phyloP scores from a whole-genome alignment of 1,140 invertebrate species.

The Drosophila elegans region DNA sequence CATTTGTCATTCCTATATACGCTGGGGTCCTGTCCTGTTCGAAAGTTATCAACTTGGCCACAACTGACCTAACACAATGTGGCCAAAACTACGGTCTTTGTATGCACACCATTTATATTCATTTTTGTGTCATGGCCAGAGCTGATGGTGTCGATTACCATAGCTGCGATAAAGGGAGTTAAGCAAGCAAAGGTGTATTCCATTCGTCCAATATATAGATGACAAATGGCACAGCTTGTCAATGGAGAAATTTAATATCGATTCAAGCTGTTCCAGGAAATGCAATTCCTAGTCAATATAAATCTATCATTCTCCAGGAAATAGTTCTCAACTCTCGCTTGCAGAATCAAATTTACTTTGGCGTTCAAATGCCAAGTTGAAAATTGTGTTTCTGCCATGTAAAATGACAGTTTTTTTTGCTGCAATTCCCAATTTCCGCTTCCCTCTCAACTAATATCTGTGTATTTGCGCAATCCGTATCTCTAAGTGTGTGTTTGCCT shows the following conservation, averaged over 20 bases:
- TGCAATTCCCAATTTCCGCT: slow-evolving; percentile 32
- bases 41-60: neutral
- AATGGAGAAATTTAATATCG: slow-evolving; percentile 20
- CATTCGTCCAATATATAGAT: neutral
- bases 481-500: slow-evolving; percentile 13
- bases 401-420: slow-evolving; percentile 29
- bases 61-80: slow-evolving; percentile 63
- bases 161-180: slow-evolving; percentile 11
- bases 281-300: slow-evolving; percentile 10
- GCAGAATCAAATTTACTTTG: slow-evolving; percentile 16
- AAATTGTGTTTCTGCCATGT: slow-evolving; percentile 1
- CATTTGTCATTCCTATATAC: slow-evolving; percentile 33
- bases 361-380: slow-evolving; percentile 9
- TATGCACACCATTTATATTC: slow-evolving; percentile 58
- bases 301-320: slow-evolving; percentile 6
- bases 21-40: neutral
- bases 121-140: slow-evolving; percentile 63
- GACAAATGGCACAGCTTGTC: slow-evolving; percentile 14
- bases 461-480: slow-evolving; percentile 5
- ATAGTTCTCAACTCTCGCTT: slow-evolving; percentile 1
- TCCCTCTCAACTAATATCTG: slow-evolving; percentile 5
- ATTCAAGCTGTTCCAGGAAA: slow-evolving; percentile 14
- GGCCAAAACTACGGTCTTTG: slow-evolving; percentile 21
- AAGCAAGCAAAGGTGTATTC: slow-evolving; percentile 24
- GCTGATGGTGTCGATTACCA: slow-evolving; percentile 60